phyloP scores from a whole-genome alignment of 2,888 invertebrate species.

The Caenorhabditis doughertyi region DNA sequence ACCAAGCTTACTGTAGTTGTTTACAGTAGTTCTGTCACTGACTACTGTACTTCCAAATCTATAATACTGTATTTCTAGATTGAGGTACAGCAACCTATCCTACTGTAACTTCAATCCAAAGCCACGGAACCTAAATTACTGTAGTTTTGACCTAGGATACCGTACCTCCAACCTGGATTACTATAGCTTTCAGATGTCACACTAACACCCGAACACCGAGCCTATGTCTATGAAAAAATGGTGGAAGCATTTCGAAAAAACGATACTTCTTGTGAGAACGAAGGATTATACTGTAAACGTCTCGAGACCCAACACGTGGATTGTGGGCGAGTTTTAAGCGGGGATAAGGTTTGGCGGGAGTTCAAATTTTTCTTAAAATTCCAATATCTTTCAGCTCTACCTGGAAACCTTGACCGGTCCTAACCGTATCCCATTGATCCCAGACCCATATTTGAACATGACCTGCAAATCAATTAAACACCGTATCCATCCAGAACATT shows the following conservation, averaged over 20 bases:
- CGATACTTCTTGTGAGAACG: not conserved
- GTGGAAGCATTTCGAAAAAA: not conserved
- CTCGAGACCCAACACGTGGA: not conserved
- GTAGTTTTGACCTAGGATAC: too few relatives aligned
- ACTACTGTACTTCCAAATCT: too few relatives aligned
- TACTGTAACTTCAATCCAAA: too few relatives aligned
- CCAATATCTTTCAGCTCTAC: not conserved
- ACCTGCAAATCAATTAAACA: not conserved
- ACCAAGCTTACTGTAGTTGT: too few relatives aligned
- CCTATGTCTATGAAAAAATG: not conserved
- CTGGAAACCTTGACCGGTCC: not conserved
- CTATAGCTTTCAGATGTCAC: too few relatives aligned
- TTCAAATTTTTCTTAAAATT: too few relatives aligned
- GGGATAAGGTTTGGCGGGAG: not conserved
- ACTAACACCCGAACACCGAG: too few relatives aligned
- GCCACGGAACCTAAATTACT: too few relatives aligned
- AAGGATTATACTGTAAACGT: not conserved
- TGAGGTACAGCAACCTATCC: too few relatives aligned
- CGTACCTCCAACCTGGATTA: too few relatives aligned
- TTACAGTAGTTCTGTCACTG: too few relatives aligned
- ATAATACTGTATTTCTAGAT: too few relatives aligned
- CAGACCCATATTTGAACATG: not conserved
- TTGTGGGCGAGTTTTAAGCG: not conserved
- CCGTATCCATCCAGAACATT: not conserved
- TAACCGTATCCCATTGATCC: not conserved